phyloP scores from a whole-genome alignment of 1,140 invertebrate genomes.

The Bathynomus jamesi region DNA sequence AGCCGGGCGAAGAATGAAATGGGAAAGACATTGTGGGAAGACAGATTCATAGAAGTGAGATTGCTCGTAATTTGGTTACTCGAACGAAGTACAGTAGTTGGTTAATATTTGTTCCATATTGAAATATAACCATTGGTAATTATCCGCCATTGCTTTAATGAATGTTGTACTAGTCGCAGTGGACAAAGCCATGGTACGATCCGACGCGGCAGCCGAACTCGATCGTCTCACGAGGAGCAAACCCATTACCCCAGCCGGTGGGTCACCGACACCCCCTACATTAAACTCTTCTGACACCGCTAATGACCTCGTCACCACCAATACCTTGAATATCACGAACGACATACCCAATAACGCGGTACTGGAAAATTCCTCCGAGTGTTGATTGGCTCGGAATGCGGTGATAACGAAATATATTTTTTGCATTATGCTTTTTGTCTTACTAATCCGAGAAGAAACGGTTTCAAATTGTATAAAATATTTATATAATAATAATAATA shows the following conservation, averaged over 20 bases:
- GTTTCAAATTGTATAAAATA: not conserved
- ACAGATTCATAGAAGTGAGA: not conserved
- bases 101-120: not conserved
- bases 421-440: not conserved
- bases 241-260: not conserved
- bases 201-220: constrained; percentile 83
- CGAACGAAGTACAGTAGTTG: not conserved
- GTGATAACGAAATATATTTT: not conserved
- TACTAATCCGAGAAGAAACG: not conserved
- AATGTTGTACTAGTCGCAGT: constrained; percentile 38
- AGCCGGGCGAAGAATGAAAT: not conserved
- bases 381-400: not conserved
- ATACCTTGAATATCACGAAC: not conserved
- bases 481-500: too few species aligned
- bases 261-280: not conserved
- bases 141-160: not conserved
- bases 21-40: not conserved
- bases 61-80: not conserved
- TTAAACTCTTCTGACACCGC: not conserved
- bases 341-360: not conserved
- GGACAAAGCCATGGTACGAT: constrained; percentile 58
- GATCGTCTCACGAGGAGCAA: constrained; percentile 62
- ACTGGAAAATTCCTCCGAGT: not conserved
- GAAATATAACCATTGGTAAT: not conserved
- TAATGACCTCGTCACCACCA: not conserved